Base-by-base conservation (phyloP, 2,797 vertebrate species). In the Cyprinodon diabolis region DNA sequence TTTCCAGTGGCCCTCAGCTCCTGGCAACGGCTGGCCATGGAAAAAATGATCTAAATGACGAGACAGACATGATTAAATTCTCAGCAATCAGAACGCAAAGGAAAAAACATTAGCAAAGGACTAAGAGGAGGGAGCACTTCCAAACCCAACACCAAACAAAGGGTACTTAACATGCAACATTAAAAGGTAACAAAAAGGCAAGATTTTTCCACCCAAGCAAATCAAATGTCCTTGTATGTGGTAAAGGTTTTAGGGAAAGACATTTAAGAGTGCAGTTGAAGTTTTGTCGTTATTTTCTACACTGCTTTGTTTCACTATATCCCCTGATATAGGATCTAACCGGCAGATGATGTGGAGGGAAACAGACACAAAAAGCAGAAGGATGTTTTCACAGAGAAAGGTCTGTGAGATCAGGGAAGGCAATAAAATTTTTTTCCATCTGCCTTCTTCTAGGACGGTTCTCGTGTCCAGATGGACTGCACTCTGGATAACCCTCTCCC, bases 61-160 rank as follows among this genome's bases (percentile, higher is more conserved):
- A 91, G 86, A 82, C 88, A 94, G 91, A 94, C 92, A 90, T 91
- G 91, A 94, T 86, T 86, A 92, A 93, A 82, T 66, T 35, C 78
- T 90, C 58, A 90, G 88, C 68, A 86, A 92, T 93, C 86, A 85
- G 84, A 86, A 79, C 90, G 82, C 60, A 58, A 82, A 89, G 82
- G 83, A 81, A 81, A 88, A 93, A 78, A 90, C 92, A 89, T 82
- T 87, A 90, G 87, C 89, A 91, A 93, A 88, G 45, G 81, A 92
- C 91, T 86, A 80, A 80, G 76, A 87, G 75, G 55, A 56, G 80
- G 83, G 79, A 87, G 73, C 63, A 57, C 68, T n/a, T 79, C 84
- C 84, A 84, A 79, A 65, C 71, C 45, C 62, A 87, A 78, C 25
- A 73, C 71, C 49, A 55, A 79, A 78, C 65, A 66, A 45, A 72